Percentiles rank a stretch among this genome's conserved stretches.
phyloP scores from a whole-genome alignment of 2,797 vertebrate genomes.

The Acipenser oxyrinchus region DNA sequence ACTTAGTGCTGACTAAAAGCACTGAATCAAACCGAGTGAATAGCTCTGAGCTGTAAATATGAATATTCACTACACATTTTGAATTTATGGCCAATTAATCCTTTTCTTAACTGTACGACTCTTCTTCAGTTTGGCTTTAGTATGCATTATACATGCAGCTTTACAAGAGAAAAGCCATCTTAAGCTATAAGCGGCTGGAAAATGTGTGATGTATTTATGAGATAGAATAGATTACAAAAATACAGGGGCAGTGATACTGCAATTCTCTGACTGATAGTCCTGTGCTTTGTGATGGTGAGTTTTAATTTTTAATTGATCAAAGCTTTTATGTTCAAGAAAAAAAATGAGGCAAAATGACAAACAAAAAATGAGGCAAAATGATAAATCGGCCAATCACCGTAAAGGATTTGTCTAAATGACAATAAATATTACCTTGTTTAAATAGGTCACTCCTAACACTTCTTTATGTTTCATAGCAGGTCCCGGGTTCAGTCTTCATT shows the following conservation, averaged over 20 bases:
- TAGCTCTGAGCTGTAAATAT: neutral
- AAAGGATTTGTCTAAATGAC: too few species aligned
- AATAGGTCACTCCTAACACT: too few species aligned
- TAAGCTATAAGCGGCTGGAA: neutral
- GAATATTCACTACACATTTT: neutral
- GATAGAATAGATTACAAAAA: neutral
- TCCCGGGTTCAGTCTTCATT: too few species aligned
- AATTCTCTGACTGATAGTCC: too few species aligned
- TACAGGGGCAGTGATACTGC: neutral
- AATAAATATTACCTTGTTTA: too few species aligned
- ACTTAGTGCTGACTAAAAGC: neutral
- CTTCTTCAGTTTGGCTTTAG: neutral
- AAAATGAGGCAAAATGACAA: too few species aligned
- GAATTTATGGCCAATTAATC: neutral
- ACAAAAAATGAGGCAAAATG: too few species aligned
- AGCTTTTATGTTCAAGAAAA: too few species aligned
- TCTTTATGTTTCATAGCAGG: too few species aligned
- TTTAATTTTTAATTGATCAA: too few species aligned
- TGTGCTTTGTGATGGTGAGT: too few species aligned
- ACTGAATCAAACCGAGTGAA: neutral
- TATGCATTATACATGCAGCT: neutral
- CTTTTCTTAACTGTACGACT: neutral
- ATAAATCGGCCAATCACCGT: too few species aligned
- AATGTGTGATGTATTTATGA: neutral
- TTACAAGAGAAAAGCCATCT: neutral